A percentile compares a stretch with the other conserved stretches of the same genome.
These are phyloP conservation scores for Huso huso DNA, from an alignment of 2,797 vertebrate species.

Conservation along the genomic window DNA sequence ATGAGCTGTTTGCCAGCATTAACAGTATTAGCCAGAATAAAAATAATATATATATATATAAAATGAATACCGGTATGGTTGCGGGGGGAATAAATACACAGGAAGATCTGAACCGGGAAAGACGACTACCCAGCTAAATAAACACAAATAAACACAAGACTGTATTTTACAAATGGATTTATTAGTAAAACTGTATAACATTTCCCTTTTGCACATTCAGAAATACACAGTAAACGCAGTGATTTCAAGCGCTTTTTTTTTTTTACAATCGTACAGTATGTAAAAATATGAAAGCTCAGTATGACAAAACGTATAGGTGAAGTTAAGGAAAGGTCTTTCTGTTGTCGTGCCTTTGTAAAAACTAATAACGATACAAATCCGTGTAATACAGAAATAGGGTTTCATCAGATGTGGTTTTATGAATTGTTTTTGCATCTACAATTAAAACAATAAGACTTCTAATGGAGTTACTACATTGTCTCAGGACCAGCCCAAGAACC, in stretches of 20 bases:
- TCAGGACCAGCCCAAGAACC: constrained; percentile 81
- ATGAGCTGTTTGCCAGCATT: no score
- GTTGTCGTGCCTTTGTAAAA: constrained; percentile 12
- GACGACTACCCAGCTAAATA: no score
- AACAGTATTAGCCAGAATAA: no score
- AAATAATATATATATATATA: no score
- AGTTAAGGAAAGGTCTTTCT: constrained; percentile 34
- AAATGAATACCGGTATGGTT: no score
- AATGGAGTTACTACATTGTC: constrained; percentile 51
- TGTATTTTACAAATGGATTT: constrained; percentile 40
- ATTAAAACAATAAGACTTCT: constrained; percentile 55
- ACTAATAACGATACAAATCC: constrained; percentile 19
- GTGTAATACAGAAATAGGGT: constrained; percentile 28
- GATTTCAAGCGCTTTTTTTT: constrained; percentile 42
- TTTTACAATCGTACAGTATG: constrained; percentile 43
- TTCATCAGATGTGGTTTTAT: constrained; percentile 32
- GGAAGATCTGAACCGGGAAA: no score
- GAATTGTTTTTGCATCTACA: constrained; percentile 34
- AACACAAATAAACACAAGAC: not conserved
- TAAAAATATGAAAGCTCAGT: constrained; percentile 51
- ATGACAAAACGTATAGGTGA: constrained; percentile 42
- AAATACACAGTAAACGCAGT: constrained; percentile 45
- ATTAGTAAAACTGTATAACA: constrained; percentile 57
- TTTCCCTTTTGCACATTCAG: constrained; percentile 58
- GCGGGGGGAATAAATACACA: no score